Conservation (phyloP, 2,888 invertebrate species). For the Danaus chrysippus region DNA sequence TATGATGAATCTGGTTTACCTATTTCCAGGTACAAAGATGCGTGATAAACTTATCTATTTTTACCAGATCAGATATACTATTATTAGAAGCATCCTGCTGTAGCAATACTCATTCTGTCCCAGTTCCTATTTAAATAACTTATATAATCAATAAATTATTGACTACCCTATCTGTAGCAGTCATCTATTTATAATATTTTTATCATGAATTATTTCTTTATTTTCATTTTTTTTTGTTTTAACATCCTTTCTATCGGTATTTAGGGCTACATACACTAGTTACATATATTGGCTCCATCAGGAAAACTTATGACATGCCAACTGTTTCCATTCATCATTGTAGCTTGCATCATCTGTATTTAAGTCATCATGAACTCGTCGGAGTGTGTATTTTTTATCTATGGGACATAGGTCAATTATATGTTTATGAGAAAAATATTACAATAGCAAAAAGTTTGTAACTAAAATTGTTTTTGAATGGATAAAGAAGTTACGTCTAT, state of each 20-base stretch:
- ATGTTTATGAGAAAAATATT: background rate
- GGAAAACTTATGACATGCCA: constrained; percentile 31
- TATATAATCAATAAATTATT: no score
- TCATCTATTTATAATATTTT: no score
- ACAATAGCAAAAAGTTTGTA: no score
- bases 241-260: background rate
- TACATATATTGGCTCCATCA: constrained; percentile 14
- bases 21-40: no score
- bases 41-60: background rate
- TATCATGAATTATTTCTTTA: background rate
- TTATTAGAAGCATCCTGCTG: constrained; percentile 25
- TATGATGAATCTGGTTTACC: no score
- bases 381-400: constrained; percentile 33
- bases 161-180: no score
- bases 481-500: no score
- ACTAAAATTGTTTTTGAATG: no score
- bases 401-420: constrained; percentile 16
- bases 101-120: constrained; percentile 20
- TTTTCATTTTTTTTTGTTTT: background rate
- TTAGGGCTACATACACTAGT: constrained; percentile 4
- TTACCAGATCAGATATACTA: constrained; percentile 8
- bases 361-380: constrained; percentile 37
- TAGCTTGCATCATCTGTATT: constrained; percentile 38
- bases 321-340: constrained; percentile 39
- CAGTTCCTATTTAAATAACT: constrained; percentile 2